Conservation (phyloP, 2,113 vertebrate genomes). For the Prionailurus viverrinus region DNA sequence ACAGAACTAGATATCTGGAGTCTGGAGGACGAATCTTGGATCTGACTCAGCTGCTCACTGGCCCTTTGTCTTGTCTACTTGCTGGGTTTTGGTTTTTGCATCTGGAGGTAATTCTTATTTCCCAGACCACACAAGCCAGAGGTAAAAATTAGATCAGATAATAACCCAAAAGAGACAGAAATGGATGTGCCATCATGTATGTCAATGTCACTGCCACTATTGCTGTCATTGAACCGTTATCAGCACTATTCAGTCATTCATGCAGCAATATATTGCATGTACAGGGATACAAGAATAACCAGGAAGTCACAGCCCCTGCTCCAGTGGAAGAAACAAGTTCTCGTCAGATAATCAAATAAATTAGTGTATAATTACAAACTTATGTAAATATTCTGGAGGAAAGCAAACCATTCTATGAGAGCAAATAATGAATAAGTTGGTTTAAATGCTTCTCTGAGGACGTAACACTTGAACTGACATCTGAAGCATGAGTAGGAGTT, state of each 20-base stretch:
- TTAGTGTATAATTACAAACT: conserved; percentile 53
- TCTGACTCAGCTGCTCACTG: not conserved
- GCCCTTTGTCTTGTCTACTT: not conserved
- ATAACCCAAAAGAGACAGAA: not conserved
- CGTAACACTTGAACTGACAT: conserved; percentile 74
- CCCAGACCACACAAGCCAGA: not conserved
- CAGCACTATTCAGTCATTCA: not conserved
- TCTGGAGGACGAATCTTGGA: not conserved
- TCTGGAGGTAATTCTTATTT: not conserved
- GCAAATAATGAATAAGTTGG: conserved; percentile 61
- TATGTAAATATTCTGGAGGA: conserved; percentile 63
- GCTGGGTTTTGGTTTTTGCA: not conserved
- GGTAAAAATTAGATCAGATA: conserved; percentile 37
- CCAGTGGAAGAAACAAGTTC: conserved; percentile 51
- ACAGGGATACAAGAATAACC: not conserved
- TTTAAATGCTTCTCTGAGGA: conserved; percentile 60
- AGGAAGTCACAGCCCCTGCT: not conserved
- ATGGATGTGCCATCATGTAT: not conserved
- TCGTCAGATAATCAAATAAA: conserved; percentile 67
- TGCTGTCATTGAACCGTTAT: not conserved
- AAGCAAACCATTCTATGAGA: conserved; percentile 29
- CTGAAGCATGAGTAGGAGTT: conserved; percentile 63
- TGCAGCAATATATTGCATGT: not conserved
- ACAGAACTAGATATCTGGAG: not conserved
- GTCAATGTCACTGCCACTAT: too few species aligned